Evolutionary conservation across 2,113 vertebrate genomes (phyloP).

Genomic region (Dasyprocta punctata): DNA sequence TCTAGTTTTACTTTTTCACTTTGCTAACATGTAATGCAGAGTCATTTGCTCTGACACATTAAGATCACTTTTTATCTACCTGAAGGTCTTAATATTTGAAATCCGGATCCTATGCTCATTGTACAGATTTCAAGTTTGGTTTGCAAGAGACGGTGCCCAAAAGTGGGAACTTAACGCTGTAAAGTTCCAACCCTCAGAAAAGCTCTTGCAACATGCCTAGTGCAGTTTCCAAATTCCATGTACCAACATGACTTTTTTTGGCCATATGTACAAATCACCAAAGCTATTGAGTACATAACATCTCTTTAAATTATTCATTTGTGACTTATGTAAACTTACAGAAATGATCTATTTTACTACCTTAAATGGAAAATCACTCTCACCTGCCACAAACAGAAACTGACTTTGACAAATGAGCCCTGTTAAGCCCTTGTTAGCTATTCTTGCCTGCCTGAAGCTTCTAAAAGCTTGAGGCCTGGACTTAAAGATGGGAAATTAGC

Average conservation of each 20-base stretch:
- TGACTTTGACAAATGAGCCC: not conserved
- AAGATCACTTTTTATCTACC: not conserved
- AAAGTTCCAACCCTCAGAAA: not conserved
- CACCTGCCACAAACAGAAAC: not conserved
- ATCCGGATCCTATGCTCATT: not conserved
- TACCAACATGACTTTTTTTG: not conserved
- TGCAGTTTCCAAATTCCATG: not conserved
- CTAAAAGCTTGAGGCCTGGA: not conserved
- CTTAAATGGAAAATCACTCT: constrained; percentile 18
- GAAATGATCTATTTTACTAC: constrained; percentile 9
- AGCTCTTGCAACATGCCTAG: not conserved
- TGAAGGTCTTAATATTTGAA: constrained; percentile 48
- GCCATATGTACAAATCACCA: not conserved
- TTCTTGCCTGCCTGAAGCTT: not conserved
- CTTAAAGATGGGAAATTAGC: constrained; percentile 18
- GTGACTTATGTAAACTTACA: constrained; percentile 27
- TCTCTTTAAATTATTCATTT: not conserved
- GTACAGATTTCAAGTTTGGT: not conserved
- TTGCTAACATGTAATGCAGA: not conserved
- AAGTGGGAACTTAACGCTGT: not conserved
- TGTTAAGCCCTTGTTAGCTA: not conserved
- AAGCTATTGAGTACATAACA: not conserved
- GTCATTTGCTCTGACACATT: not conserved
- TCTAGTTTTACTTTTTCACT: not conserved
- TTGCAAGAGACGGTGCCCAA: not conserved